Evolutionary conservation across 2,797 vertebrate genomes (phyloP), one percentile per base, ranked within the genome.

Genomic region (Gadopsis bispinosus): DNA sequence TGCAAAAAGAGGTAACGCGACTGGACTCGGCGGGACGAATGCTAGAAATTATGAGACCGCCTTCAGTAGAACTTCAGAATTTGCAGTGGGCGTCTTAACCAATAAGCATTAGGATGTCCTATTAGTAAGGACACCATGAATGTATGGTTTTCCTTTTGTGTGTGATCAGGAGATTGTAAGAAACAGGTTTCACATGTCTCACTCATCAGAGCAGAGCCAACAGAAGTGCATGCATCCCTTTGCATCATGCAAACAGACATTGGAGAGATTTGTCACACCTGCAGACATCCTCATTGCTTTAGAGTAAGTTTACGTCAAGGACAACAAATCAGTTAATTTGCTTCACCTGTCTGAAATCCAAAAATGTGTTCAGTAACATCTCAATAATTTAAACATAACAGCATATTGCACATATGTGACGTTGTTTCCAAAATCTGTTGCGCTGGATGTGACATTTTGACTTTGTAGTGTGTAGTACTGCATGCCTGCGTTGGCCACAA

Each of bases 1-100:
- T 95, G 93, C 95, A 95, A 92, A 91, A 85, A 79, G 79, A 84
- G 84, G 82, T 72, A 77, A 63, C 69, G 68, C 75, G 51, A 85
- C 74, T 65, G 66, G 56, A 75, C 75, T 65, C 62, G 75, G 75
- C 37, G 48, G 68, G 80, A 74, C n/a, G 19, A 87, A 81, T 41
- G 75, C 77, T 55, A 73, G 63, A 63, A 73, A 69, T 41, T 2
- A n/a, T 73, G 67, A 80, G 48, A 73, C 37, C 33, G 66, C 48
- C 72, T 64, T 83, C 58, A 70, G 83, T 53, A 80, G 73, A 79
- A 83, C 22, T 33, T 74, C n/a, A 67, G 64, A 67, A 33, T 71
- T 65, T 67, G 71, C 62, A 79, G 81, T 37, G 64, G 56, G 58
- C 8, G 3, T 73, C 39, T 9, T 16, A 71, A 72, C 55, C 22